Evolutionary conservation across 2,797 vertebrate species (phyloP).

Genomic region (Steatocranus sp.): DNA sequence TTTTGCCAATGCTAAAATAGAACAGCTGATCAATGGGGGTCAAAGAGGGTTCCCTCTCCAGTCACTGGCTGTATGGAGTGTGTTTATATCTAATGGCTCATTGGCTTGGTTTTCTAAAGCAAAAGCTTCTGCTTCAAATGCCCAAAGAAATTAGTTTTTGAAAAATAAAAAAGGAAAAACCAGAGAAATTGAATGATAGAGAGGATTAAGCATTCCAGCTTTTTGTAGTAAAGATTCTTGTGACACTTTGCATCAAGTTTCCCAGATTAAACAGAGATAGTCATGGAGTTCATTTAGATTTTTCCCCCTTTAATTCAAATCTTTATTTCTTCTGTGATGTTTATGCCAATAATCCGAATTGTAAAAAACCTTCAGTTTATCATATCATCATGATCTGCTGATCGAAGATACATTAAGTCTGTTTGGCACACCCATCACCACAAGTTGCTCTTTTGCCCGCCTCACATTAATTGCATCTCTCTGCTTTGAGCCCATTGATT

Average conservation of each 20-base stretch:
- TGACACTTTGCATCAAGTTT: background rate
- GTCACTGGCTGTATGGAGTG: background rate
- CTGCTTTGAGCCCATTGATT: background rate
- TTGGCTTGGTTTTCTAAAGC: background rate
- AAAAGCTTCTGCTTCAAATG: background rate
- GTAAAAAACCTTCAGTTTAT: background rate
- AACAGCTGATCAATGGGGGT: background rate
- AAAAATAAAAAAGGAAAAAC: background rate
- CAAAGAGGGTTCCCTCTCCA: background rate
- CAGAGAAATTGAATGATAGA: background rate
- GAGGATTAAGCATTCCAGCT: background rate
- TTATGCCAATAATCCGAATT: background rate
- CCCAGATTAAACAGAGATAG: background rate
- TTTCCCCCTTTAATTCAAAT: background rate
- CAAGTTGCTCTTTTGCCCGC: background rate
- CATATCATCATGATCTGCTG: background rate
- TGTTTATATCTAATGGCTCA: background rate
- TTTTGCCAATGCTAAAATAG: background rate
- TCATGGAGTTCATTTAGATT: background rate
- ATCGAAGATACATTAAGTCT: background rate
- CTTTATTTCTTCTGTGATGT: background rate
- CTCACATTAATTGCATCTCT: background rate
- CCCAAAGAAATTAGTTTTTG: background rate
- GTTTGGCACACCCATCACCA: background rate
- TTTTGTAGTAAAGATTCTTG: background rate